phyloP scores from a whole-genome alignment of 2,113 vertebrate genomes.

The Zapornia atra region DNA sequence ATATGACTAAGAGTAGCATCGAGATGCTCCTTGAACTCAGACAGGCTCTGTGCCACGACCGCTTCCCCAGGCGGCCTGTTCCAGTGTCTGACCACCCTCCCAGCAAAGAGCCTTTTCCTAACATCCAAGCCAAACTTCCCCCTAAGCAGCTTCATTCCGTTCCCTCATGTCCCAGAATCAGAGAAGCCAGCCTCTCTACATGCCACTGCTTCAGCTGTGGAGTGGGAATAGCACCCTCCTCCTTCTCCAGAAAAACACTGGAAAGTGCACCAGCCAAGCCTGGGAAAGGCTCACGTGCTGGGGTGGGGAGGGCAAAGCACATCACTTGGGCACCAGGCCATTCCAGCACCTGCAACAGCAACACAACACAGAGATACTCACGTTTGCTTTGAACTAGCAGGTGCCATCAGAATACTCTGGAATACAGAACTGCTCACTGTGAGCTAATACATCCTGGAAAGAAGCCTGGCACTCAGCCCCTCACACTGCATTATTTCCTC shows the following conservation, averaged over 20 bases:
- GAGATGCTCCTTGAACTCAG: neutral
- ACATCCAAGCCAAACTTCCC: neutral
- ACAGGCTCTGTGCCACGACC: neutral
- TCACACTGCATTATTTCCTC: neutral
- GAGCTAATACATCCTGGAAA: neutral
- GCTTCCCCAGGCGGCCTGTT: neutral
- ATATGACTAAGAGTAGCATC: rapidly evolving
- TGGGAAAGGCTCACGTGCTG: neutral
- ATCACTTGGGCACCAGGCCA: neutral
- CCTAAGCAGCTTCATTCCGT: neutral
- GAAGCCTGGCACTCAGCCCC: neutral
- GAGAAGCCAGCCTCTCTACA: neutral
- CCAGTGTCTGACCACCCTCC: neutral
- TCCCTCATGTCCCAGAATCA: neutral
- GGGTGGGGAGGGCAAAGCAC: neutral
- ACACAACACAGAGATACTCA: neutral
- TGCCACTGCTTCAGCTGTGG: neutral
- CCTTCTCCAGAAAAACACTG: neutral
- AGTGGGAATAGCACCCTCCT: neutral
- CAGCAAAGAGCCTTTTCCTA: neutral
- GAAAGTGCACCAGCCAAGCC: neutral
- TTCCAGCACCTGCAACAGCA: neutral
- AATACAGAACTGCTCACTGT: neutral
- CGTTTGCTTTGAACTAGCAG: neutral
- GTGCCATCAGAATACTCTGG: neutral